Evolutionary conservation across 2,888 invertebrate genomes (phyloP), one percentile per base, ranked within the genome.

Genomic region (Drosophila algonquin): DNA sequence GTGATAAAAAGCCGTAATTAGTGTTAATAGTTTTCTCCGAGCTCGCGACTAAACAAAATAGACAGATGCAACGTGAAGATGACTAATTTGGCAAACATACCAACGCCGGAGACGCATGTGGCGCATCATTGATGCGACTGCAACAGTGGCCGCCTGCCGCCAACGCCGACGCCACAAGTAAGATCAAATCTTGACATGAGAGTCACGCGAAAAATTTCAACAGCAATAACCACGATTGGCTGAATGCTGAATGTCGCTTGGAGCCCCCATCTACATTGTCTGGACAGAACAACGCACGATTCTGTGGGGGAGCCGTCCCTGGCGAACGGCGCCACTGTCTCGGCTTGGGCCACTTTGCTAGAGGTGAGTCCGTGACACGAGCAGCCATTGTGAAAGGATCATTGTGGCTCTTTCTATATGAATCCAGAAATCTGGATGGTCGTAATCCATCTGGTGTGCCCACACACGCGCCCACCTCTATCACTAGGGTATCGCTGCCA

Each of bases 171-270:
- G 65, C 65, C 48, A 30, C 75, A 16, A 52, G 54, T 50, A 54
- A 56, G 58, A 67, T 61, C 58, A 53, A 56, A 63, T 70, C 55
- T 60, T 73, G 81, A 79, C 83, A 85, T 75, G 73, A 77, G 75
- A 87, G 87, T 84, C 89, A 88, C 78, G 84, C 81, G 74, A 84
- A 87, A 80, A 75, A 75, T 63, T 70, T 60, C 63, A 53, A 71
- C 48, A 64, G 24, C 63, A 44, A 65, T 47, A 62, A 40, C 47
- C 16, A 57, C 63, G 67, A 44, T 18, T 18, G 30, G 32, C 47
- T 46, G 30, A 16, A 46, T 51, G 32, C 47, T 46, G 30, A 16
- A 46, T 51, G 62, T 27, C 46, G 54, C 44, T 21, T 54, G 32
- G 72, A 62, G 54, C 35, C 51, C 27, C 32, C 21, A 56, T 45